These are phyloP conservation scores for Bactericera cockerelli DNA, from an alignment of 1,140 invertebrate genomes.

Conservation along the genomic window DNA sequence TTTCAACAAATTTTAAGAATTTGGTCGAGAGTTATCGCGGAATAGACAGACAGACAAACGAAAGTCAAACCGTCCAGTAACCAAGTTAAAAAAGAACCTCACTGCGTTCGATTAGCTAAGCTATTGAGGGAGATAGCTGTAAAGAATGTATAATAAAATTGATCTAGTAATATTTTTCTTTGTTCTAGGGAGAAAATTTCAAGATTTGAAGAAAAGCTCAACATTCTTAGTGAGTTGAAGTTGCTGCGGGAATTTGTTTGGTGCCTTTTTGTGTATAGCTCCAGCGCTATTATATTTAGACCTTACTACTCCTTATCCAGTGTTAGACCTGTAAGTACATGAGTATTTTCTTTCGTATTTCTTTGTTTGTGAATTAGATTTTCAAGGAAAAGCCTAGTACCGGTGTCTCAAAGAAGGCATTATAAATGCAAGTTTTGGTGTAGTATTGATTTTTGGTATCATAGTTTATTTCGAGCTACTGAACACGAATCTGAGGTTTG, in stretches of 20 bases:
- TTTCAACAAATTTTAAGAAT: too few relatives aligned
- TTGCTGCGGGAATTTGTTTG: background rate
- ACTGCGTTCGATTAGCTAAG: too few relatives aligned
- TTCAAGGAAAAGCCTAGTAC: background rate
- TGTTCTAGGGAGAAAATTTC: background rate
- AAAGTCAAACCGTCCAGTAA: too few relatives aligned
- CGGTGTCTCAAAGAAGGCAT: background rate
- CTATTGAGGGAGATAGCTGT: too few relatives aligned
- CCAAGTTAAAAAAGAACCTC: too few relatives aligned
- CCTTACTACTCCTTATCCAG: background rate
- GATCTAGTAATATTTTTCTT: too few relatives aligned
- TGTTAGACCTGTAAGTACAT: background rate
- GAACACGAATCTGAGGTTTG: background rate
- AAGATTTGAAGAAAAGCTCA: constrained; percentile 3
- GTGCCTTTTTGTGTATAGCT: background rate
- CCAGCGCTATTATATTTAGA: background rate
- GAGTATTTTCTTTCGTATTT: background rate
- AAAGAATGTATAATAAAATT: too few relatives aligned
- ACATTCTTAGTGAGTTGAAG: background rate
- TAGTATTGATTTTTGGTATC: background rate
- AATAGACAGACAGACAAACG: too few relatives aligned
- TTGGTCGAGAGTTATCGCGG: too few relatives aligned
- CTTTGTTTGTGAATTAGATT: background rate
- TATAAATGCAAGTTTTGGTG: background rate
- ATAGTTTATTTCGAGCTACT: background rate